Percentiles rank a stretch among this genome's conserved stretches.
Conservation (phyloP, 2,113 vertebrate species). For the Phoxinus phoxinus region DNA sequence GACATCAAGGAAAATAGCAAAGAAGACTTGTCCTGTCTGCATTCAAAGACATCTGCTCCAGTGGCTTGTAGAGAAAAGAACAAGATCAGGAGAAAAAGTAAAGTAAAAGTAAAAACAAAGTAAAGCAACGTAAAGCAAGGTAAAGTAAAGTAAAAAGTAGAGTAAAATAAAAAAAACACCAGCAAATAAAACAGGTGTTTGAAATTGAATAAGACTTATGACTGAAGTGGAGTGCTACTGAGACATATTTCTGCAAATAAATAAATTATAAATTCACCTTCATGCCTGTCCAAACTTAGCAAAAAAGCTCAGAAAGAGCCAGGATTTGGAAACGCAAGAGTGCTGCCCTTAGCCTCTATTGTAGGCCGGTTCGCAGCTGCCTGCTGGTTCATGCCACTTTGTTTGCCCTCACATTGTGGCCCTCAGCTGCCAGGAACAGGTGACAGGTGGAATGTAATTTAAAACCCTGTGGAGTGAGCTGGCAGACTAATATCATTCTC, state of each 20-base stretch:
- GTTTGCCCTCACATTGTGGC: constrained; percentile 55
- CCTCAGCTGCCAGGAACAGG: constrained; percentile 58
- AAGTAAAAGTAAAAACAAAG: neutral
- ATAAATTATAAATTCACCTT: neutral
- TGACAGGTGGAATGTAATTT: constrained; percentile 53
- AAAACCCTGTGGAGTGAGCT: constrained; percentile 48
- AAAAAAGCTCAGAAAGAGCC: neutral
- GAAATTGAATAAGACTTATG: neutral
- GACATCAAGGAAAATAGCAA: neutral
- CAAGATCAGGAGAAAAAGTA: neutral
- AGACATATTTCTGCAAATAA: neutral
- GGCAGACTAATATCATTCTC: constrained; percentile 39
- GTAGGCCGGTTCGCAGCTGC: constrained; percentile 5
- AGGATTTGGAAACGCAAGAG: neutral
- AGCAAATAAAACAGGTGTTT: neutral
- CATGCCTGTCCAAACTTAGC: constrained; percentile 27
- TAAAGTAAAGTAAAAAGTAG: neutral
- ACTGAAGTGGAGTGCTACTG: neutral
- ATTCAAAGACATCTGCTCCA: neutral
- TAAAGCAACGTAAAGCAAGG: neutral
- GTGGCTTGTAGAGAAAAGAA: neutral
- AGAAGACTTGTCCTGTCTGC: neutral
- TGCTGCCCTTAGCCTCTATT: neutral
- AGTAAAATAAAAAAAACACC: neutral
- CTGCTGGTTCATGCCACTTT: constrained; percentile 40